A percentile compares a stretch with the other conserved stretches of the same genome.
Conservation (phyloP, 64 coral and sea anemone species). For the Astreopora myriophthalma region DNA sequence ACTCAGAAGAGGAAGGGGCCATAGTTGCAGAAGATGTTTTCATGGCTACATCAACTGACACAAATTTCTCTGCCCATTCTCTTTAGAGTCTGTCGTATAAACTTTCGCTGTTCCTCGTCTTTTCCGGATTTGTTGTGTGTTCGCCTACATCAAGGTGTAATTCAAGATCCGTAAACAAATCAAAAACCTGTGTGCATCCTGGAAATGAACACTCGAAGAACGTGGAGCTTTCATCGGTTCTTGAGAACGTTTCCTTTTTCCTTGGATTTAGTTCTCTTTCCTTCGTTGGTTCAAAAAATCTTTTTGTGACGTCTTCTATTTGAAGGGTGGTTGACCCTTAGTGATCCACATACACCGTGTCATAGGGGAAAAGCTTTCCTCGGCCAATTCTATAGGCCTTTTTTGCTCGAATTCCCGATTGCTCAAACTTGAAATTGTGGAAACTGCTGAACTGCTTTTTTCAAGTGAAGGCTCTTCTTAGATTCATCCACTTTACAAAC, state of each 20-base stretch:
- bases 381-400: constrained; percentile 27
- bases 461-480: constrained; percentile 17
- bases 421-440: constrained; percentile 54
- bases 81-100: constrained; percentile 17
- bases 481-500: constrained; percentile 47
- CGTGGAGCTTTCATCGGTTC: not conserved
- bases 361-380: constrained; percentile 54
- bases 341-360: constrained; percentile 32
- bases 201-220: constrained; percentile 24
- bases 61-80: constrained; percentile 61
- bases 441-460: constrained; percentile 48
- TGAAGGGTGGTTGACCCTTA: constrained; percentile 54
- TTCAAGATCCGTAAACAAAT: constrained; percentile 27
- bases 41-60: constrained; percentile 32
- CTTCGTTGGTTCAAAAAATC: constrained; percentile 1
- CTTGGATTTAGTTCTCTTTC: not conserved
- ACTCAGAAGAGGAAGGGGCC: not conserved
- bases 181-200: constrained; percentile 34
- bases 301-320: not conserved
- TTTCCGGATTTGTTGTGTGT: not conserved
- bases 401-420: constrained; percentile 7
- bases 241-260: not conserved
- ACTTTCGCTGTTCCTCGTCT: not conserved
- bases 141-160: constrained; percentile 57
- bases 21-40: not conserved